Base-by-base conservation (phyloP, 2,797 vertebrate species). In the Halcyon chelicuti region DNA sequence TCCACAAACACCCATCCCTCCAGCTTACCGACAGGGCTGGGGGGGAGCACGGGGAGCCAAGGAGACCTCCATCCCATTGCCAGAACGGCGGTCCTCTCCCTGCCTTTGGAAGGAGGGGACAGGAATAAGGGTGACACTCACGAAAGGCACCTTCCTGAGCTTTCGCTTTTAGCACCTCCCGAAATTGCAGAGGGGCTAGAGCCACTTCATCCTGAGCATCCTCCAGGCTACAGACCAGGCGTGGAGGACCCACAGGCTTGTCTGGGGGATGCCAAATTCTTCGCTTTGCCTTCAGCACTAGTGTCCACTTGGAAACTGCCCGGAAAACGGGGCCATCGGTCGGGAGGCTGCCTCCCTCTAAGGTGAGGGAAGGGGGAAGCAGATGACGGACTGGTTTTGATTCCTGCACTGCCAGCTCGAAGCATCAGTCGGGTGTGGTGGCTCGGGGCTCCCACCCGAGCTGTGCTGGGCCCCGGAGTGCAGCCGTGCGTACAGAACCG, bases 31-130 rank as follows among this genome's bases (percentile, higher is more conserved):
- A 22, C 39, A 49, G 19, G 65, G 19, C 65, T 60, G 35, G 14
- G n/a, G 58, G 0, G 1, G 21, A 28, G 35, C 5, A 1, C 0
- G 0, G 14, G 25, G 16, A 90, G 28, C 29, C 54, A n/a, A 33
- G 13, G 26, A 86, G 49, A 86, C 57, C 44, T 26, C 6, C 29
- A 71, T 35, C 11, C 37, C 29, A 9, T 42, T 1, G 0, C 35
- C 29, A 33, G 16, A 60, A 68, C 37, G 1, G 19, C 16, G 40
- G 19, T 62, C 21, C 31, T 68, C 55, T 78, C n/a, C 14, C 31
- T 35, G 10, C 25, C 42, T 81, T 65, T 39, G 26, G n/a, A 66
- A 89, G 29, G 51, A n/a, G 35, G 33, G 51, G 46, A 66, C 13
- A 12, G 44, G 17, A 78, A 29, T 14, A 23, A 26, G 23, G 44